Conservation (phyloP, 2,797 vertebrate species). For the Sphaeramia orbicularis region DNA sequence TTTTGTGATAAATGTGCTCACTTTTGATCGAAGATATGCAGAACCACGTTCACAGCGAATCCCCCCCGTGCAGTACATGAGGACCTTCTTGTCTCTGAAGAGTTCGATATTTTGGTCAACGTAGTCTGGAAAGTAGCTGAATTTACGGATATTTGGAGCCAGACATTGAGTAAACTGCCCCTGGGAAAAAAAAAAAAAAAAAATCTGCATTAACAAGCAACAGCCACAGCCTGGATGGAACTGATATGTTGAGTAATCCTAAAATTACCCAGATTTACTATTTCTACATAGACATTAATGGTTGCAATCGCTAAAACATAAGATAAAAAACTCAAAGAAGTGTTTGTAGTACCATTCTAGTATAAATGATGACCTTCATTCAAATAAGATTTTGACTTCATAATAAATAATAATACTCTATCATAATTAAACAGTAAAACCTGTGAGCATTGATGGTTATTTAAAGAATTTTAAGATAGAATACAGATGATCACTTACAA, state of each 20-base stretch:
- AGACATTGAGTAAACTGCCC: conserved; percentile 92
- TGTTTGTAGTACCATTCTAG: too few species aligned
- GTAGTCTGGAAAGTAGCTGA: conserved; percentile 98
- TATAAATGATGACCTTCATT: too few species aligned
- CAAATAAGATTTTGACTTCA: too few species aligned
- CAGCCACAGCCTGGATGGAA: background rate
- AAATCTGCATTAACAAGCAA: background rate
- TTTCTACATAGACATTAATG: too few species aligned
- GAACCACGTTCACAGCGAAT: conserved; percentile 97
- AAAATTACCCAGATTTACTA: too few species aligned
- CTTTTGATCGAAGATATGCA: conserved; percentile 95
- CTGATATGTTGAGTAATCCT: background rate
- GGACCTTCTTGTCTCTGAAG: conserved; percentile 92
- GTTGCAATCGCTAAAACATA: too few species aligned
- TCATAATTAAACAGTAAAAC: background rate
- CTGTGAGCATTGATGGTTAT: background rate
- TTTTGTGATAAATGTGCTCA: conserved; percentile 54
- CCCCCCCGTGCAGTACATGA: conserved; percentile 99
- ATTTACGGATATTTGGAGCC: conserved; percentile 97
- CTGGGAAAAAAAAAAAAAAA: conserved; percentile 70
- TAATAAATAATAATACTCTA: too few species aligned
- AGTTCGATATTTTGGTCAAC: conserved; percentile 94
- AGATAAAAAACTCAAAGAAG: too few species aligned
- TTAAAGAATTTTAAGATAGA: background rate
- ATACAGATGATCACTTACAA: conserved; percentile 86